Evolutionary conservation across 1,140 invertebrate genomes (phyloP).

Genomic region (Tetragnatha versicolor): DNA sequence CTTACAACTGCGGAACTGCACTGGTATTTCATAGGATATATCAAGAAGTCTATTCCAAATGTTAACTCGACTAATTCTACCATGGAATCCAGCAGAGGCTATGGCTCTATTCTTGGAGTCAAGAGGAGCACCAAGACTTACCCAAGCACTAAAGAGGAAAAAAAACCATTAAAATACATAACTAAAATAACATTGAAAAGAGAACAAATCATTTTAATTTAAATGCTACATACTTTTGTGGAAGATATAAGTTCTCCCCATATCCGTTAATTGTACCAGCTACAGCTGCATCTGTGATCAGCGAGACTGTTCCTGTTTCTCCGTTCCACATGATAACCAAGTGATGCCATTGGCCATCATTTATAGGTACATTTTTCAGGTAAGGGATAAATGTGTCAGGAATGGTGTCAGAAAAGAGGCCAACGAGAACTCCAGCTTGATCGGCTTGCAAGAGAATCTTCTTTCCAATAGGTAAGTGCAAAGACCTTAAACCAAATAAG

Average conservation of each 20-base stretch:
- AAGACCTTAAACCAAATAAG: constrained; percentile 71
- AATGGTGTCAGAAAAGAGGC: constrained; percentile 82
- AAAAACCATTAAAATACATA: not conserved
- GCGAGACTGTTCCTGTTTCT: constrained; percentile 77
- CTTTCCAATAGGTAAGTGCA: constrained; percentile 80
- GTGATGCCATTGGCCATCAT: constrained; percentile 97
- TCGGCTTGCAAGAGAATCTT: constrained; percentile 86
- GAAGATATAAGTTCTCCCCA: constrained; percentile 76
- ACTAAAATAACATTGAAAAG: not conserved
- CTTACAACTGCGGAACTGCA: constrained; percentile 72
- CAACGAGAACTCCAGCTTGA: constrained; percentile 86
- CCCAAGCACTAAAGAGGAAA: constrained; percentile 78
- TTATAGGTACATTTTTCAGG: constrained; percentile 87
- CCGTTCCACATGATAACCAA: constrained; percentile 92
- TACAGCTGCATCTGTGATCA: constrained; percentile 92
- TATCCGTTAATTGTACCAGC: constrained; percentile 88
- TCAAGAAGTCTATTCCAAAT: constrained; percentile 91
- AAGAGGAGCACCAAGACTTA: constrained; percentile 85
- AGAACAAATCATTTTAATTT: not conserved
- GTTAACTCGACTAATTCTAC: constrained; percentile 92
- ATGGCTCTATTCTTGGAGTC: constrained; percentile 76
- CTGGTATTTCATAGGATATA: constrained; percentile 88
- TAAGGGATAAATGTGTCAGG: constrained; percentile 89
- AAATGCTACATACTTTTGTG: constrained; percentile 75
- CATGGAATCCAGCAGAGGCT: constrained; percentile 89